Conservation (phyloP, 1,140 invertebrate species). For the Harpegnathos saltator region DNA sequence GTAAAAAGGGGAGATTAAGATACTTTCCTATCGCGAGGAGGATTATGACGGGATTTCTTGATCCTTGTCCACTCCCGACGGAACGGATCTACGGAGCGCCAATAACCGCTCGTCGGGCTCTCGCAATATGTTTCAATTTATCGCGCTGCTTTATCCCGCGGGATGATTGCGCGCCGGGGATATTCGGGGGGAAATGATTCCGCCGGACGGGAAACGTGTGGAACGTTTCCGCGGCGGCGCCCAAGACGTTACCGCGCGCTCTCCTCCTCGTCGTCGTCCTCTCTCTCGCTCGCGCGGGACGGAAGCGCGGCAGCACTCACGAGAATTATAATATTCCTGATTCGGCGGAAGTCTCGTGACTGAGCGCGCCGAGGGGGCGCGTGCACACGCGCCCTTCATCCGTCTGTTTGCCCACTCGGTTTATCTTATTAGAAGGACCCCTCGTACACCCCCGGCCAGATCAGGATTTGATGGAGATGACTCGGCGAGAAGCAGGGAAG, state of each 20-base stretch:
- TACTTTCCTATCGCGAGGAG: not conserved
- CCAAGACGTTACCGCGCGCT: not conserved
- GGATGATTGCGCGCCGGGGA: not conserved
- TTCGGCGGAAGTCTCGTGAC: conserved; percentile 69
- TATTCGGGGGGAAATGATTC: conserved; percentile 45
- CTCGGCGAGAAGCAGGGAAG: conserved; percentile 49
- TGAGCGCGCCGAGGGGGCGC: conserved; percentile 45
- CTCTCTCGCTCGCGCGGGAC: not conserved
- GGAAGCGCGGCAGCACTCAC: conserved; percentile 59
- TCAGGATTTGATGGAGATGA: conserved; percentile 67
- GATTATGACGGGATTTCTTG: conserved; percentile 1
- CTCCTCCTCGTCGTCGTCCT: not conserved
- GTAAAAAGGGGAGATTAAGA: not conserved
- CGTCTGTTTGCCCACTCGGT: conserved; percentile 59
- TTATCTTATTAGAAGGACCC: conserved; percentile 67
- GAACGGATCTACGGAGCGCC: conserved; percentile 8
- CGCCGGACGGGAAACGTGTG: conserved; percentile 19
- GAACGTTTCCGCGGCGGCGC: conserved; percentile 17
- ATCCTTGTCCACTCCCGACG: conserved; percentile 21
- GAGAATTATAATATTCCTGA: conserved; percentile 75
- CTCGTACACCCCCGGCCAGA: conserved; percentile 33
- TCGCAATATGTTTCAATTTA: conserved; percentile 56
- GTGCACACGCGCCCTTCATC: conserved; percentile 5
- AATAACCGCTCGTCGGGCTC: conserved; percentile 30
- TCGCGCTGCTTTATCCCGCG: conserved; percentile 23